Base-by-base conservation (phyloP, 2,888 invertebrate genomes). In the Tenodera sinensis region DNA sequence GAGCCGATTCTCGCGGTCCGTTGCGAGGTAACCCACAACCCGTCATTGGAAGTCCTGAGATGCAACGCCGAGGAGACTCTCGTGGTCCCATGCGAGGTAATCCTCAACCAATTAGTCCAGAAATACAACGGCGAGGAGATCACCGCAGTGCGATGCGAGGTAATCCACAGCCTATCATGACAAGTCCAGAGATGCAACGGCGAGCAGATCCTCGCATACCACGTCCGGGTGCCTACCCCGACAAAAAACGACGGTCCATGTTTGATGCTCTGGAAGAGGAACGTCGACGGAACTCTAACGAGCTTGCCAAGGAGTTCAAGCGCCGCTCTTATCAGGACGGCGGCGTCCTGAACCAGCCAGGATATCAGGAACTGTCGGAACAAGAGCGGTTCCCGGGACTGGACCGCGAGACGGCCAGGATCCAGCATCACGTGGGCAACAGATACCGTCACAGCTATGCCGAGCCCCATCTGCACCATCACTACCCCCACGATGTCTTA, bases 371-470 rank as follows among this genome's bases (percentile, higher is more conserved):
- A 91, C 92, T 94, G 87, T 93, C 94, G 30, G 94, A 95, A 83
- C 93, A 94, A 91, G 95, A 95, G 90, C 93, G 95, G 91, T 95
- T 94, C 91, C 95, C 94, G 6, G 94, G 94, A 2, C 91, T 94
- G 84, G 95, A 94, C 91, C 93, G 94, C 25, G 95, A 95, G 71
- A 93, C 92, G 7, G 93, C 94, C 84, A 91, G 93, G 30, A 90
- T 89, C 14, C 88, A 88, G 34, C 89, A 90, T 30, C 89, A 89
- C 83, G 47, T 85, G 28, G 71, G n/a, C 1, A 14, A 81, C 47
- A 90, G 92, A 34, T 92, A 92, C 90, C 94, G 96, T 88, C 96
- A 96, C 92, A 96, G 96, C 92, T 96, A 96, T 91, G 96, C 95
- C n/a, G 96, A 96, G 91, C 28, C 90, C 30, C 87, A 87, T 42